These are phyloP conservation scores for Triplophysa rosa DNA, from an alignment of 2,113 vertebrate genomes.

Conservation along the genomic window DNA sequence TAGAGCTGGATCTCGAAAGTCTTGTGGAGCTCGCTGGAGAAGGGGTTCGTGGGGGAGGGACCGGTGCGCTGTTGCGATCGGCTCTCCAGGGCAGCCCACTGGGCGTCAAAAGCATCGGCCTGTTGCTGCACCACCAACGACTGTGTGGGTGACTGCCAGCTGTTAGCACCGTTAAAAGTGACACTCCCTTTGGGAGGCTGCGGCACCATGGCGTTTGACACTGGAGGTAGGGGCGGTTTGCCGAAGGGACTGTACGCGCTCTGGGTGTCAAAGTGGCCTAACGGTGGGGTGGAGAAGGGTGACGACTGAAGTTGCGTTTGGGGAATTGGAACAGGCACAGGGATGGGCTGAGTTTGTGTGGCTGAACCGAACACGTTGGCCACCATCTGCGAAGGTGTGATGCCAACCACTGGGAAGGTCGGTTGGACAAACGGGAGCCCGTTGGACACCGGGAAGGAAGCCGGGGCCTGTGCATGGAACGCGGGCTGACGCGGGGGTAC, in stretches of 20 bases:
- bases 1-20: slow-evolving; percentile 99
- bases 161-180: slow-evolving; percentile 86
- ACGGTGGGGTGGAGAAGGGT: slow-evolving; percentile 49
- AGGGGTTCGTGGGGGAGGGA: slow-evolving; percentile 96
- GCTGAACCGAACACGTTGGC: slow-evolving; percentile 93
- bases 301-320: slow-evolving; percentile 78
- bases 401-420: slow-evolving; percentile 89
- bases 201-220: slow-evolving; percentile 41
- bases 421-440: slow-evolving; percentile 84
- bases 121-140: slow-evolving; percentile 58
- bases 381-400: slow-evolving; percentile 98
- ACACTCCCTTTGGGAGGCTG: slow-evolving; percentile 80
- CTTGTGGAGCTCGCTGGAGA: slow-evolving; percentile 97
- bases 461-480: slow-evolving; percentile 75
- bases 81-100: slow-evolving; percentile 93
- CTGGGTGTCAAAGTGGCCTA: slow-evolving; percentile 53
- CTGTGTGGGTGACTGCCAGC: slow-evolving; percentile 63
- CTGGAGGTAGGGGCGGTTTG: slow-evolving; percentile 69
- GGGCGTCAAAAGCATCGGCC: slow-evolving; percentile 91
- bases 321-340: slow-evolving; percentile 74
- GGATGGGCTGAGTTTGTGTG: slow-evolving; percentile 74
- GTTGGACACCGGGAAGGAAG: slow-evolving; percentile 83
- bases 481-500: slow-evolving; percentile 84
- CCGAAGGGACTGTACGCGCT: slow-evolving; percentile 76
- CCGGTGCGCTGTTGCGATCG: slow-evolving; percentile 88